These are phyloP conservation scores for Acrobeloides nanus DNA, from an alignment of 2,888 invertebrate genomes.

Conservation along the genomic window DNA sequence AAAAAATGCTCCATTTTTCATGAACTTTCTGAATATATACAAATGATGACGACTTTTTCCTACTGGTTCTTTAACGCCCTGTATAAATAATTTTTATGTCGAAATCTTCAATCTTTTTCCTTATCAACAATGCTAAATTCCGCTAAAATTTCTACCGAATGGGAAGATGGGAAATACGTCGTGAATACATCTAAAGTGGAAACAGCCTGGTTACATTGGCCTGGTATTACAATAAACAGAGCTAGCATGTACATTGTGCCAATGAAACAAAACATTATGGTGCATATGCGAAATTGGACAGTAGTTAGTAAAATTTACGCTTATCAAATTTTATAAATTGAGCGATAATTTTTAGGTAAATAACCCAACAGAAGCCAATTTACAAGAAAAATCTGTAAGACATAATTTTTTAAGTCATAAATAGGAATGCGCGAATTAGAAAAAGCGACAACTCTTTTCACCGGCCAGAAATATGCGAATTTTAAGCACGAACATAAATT, in stretches of 20 bases:
- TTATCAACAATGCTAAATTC: conserved; percentile 20
- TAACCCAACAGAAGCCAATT: background rate
- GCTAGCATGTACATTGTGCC: conserved; percentile 24
- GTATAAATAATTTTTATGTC: conserved; percentile 10
- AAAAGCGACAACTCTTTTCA: too few relatives aligned
- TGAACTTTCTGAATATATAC: too few relatives aligned
- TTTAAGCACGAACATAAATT: too few relatives aligned
- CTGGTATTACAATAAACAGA: conserved; percentile 16
- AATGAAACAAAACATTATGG: conserved; percentile 25
- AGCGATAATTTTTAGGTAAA: conserved; percentile 12
- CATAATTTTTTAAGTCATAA: background rate
- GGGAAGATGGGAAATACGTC: conserved; percentile 33
- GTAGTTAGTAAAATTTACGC: conserved; percentile 13
- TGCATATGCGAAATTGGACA: conserved; percentile 32
- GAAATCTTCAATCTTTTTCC: conserved; percentile 23
- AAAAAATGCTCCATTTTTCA: too few relatives aligned
- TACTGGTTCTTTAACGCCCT: background rate
- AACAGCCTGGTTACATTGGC: conserved; percentile 45
- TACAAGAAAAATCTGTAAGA: conserved; percentile 9
- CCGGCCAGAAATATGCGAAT: too few relatives aligned
- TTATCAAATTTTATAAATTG: background rate
- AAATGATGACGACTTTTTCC: too few relatives aligned
- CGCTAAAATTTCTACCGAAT: conserved; percentile 25
- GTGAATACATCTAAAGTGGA: conserved; percentile 25
- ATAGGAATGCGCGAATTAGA: background rate